Evolutionary conservation across 1,140 invertebrate species (phyloP).

Genomic region (Sminthurinus signatus): DNA sequence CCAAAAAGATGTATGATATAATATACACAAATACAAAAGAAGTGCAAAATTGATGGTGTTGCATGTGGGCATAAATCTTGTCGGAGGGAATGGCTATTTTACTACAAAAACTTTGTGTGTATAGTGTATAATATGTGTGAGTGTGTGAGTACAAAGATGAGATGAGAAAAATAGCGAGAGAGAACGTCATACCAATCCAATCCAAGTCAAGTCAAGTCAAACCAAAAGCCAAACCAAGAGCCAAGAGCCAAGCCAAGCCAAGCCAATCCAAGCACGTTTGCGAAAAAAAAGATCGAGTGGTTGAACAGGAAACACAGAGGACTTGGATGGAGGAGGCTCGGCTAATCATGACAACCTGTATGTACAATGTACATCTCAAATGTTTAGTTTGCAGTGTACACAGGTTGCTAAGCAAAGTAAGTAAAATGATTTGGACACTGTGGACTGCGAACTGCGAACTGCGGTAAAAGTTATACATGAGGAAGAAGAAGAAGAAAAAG

Average conservation of each 20-base stretch:
- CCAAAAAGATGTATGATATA: neutral
- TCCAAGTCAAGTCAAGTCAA: neutral
- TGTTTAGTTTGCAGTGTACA: too few relatives aligned
- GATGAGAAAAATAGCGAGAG: too few relatives aligned
- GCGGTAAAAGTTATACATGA: constrained; percentile 25
- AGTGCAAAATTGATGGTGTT: too few relatives aligned
- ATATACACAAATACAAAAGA: too few relatives aligned
- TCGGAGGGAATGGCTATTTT: constrained; percentile 2
- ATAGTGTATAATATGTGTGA: neutral
- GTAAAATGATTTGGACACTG: neutral
- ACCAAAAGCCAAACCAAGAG: neutral
- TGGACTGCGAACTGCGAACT: too few relatives aligned
- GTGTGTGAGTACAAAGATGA: neutral
- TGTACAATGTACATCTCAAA: too few relatives aligned
- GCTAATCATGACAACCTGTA: too few relatives aligned
- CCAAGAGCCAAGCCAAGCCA: too few relatives aligned
- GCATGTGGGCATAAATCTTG: constrained; percentile 11
- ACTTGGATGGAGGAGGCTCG: neutral
- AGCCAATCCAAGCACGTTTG: too few relatives aligned
- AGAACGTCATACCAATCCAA: constrained; percentile 1
- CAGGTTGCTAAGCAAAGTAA: too few relatives aligned
- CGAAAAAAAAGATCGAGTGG: constrained; percentile 19
- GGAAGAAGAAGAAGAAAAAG: constrained; percentile 7
- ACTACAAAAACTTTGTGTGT: constrained; percentile 4
- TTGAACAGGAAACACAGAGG: constrained; percentile 18